These are phyloP conservation scores for Leucoma salicis DNA, from an alignment of 2,888 invertebrate genomes.

Conservation along the genomic window DNA sequence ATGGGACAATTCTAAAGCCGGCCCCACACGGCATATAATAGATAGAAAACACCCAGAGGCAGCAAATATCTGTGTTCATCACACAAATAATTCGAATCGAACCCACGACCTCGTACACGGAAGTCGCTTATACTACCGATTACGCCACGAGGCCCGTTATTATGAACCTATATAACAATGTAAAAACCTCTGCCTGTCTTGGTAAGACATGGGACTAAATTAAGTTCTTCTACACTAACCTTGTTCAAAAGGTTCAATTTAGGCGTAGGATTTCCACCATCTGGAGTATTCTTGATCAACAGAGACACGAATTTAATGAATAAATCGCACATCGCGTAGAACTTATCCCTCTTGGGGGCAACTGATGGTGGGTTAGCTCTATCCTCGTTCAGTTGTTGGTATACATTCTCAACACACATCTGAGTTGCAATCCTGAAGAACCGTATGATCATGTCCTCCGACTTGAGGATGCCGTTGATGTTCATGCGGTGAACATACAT, in stretches of 20 bases:
- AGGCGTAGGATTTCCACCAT: conserved; percentile 94
- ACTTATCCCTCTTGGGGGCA: conserved; percentile 89
- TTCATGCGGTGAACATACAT: conserved; percentile 98
- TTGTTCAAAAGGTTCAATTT: conserved; percentile 98
- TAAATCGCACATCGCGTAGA: conserved; percentile 97
- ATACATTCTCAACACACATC: conserved; percentile 97
- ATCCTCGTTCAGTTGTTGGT: conserved; percentile 90
- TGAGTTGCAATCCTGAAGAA: conserved; percentile 98
- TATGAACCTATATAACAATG: no score
- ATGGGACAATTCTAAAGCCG: no score
- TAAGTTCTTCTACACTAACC: conserved; percentile 60
- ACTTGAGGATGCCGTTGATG: conserved; percentile 93
- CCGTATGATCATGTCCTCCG: conserved; percentile 97
- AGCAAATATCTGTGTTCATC: no score
- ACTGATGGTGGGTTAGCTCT: conserved; percentile 83
- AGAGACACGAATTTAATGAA: conserved; percentile 96
- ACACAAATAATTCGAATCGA: no score
- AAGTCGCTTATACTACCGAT: no score
- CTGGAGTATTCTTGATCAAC: conserved; percentile 96
- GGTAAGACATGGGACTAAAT: no score
- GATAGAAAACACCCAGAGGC: no score
- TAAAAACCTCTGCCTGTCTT: no score
- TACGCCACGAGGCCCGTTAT: no score
- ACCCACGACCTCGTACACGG: no score
- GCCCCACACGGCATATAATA: no score